Evolutionary conservation across 2,797 vertebrate species (phyloP), one percentile per base, ranked within the genome.

Genomic region (Eulemur rubriventer): DNA sequence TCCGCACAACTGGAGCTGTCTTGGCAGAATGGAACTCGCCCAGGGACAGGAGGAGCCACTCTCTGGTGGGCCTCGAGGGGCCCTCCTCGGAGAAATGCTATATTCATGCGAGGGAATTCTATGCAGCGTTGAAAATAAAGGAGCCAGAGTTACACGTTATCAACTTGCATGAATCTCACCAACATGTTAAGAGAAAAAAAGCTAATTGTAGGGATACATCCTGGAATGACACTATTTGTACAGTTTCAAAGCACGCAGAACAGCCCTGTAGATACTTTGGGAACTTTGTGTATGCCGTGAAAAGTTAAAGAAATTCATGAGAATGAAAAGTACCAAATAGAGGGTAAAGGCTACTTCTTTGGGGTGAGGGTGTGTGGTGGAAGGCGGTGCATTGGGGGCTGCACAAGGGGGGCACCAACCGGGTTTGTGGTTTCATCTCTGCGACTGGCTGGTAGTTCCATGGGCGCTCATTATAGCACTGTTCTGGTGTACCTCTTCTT

Each of bases 171-270:
- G 81, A 57, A 55, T 89, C 50, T 73, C 82, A 48, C 48, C 55
- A 67, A 41, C 59, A 17, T 24, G 33, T 2, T 43, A 35, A 65
- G 8, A 72, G 75, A 33, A 11, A 82, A 80, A 75, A 61, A 52
- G 80, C 59, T 43, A 46, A 92, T 38, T 63, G 55, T 46, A 38
- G 69, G 90, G 90, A 41, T 10, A 38, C 41, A n/a, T 24, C 33
- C 57, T 52, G 79, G 35, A 87, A 85, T 85, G 76, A 80, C 43
- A 33, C 16, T 50, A n/a, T 96, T 59, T 82, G 73, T 22, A 61
- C 26, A 18, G 63, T 72, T 82, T 79, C 63, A 90, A 87, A 95
- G 93, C 70, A 82, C 33, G 26, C 35, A 52, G 63, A 96, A 73
- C 59, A 69, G 41, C 17, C 43, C 59, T 83, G 7, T n/a, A 75